phyloP scores from a whole-genome alignment of 2,113 vertebrate species.

The Carlito syrichta region DNA sequence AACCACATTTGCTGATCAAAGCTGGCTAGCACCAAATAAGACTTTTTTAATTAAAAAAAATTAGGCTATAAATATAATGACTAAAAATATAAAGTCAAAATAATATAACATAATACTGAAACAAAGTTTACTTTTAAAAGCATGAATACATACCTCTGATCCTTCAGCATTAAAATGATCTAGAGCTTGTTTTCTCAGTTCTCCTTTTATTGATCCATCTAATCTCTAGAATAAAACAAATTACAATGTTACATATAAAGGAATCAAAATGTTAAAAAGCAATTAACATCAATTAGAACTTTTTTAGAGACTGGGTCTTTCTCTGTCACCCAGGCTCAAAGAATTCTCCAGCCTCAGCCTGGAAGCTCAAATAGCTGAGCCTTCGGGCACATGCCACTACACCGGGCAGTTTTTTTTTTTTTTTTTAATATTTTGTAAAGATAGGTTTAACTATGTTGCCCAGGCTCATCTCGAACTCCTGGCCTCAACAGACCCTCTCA shows the following conservation, averaged over 20 bases:
- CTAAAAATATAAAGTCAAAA: background rate
- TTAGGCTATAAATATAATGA: background rate
- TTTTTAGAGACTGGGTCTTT: too few relatives aligned
- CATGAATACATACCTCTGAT: conserved; percentile 88
- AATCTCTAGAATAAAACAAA: conserved; percentile 87
- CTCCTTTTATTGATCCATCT: conserved; percentile 98
- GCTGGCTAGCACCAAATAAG: background rate
- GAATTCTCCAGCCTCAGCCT: too few relatives aligned
- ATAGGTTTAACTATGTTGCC: too few relatives aligned
- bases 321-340: too few relatives aligned
- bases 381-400: too few relatives aligned
- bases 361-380: too few relatives aligned
- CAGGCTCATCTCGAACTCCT: too few relatives aligned
- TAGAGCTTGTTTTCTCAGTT: conserved; percentile 96
- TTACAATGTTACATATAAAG: conserved; percentile 24
- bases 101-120: background rate
- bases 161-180: conserved; percentile 99
- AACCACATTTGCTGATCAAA: background rate
- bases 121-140: background rate
- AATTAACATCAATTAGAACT: conserved; percentile 30
- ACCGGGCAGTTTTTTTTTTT: too few relatives aligned
- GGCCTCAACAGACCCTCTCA: too few relatives aligned
- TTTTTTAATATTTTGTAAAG: too few relatives aligned
- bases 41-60: background rate
- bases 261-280: background rate